Conservation (phyloP, 2,797 vertebrate genomes). For the Prunella strophiata region DNA sequence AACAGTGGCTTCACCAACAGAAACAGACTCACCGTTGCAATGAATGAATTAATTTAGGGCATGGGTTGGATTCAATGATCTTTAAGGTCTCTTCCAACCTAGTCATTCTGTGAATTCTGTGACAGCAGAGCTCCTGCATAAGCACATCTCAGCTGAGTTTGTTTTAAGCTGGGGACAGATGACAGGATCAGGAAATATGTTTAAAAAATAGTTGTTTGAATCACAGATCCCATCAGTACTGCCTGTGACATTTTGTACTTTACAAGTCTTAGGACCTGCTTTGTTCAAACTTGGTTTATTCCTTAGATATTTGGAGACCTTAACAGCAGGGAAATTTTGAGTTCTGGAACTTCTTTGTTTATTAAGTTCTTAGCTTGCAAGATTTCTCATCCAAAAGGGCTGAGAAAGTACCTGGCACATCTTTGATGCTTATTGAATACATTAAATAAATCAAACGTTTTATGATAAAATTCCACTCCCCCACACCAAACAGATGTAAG, state of each 20-base stretch:
- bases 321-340: not conserved
- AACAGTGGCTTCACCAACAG: not conserved
- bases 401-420: constrained; percentile 71
- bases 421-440: constrained; percentile 62
- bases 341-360: constrained; percentile 52
- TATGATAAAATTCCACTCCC: constrained; percentile 66
- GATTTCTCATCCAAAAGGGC: constrained; percentile 59
- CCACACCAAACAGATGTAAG: constrained; percentile 63
- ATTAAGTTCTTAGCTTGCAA: constrained; percentile 57
- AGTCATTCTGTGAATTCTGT: no score
- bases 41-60: no score
- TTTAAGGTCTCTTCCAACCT: no score
- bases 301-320: not conserved
- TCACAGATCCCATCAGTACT: not conserved
- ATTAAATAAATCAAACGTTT: constrained; percentile 69
- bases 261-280: not conserved
- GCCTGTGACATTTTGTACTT: not conserved
- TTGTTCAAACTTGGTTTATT: not conserved
- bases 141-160: not conserved
- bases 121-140: not conserved
- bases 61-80: no score
- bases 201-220: not conserved
- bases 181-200: not conserved
- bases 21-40: not conserved
- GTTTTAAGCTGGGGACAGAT: not conserved